Conservation (phyloP, 2,797 vertebrate genomes). For the Halcyon badia region DNA sequence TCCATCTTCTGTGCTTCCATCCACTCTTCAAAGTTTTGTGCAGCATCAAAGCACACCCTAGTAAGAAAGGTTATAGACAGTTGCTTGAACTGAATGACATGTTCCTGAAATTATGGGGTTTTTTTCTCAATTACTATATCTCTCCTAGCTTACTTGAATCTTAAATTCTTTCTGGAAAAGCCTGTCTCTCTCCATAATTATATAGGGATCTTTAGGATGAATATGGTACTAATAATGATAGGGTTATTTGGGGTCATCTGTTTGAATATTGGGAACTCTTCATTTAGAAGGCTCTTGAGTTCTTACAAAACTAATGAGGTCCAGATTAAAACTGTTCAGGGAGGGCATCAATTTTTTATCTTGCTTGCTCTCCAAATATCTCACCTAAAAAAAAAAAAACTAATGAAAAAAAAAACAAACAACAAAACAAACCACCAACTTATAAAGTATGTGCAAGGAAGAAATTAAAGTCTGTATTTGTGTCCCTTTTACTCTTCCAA, state of each 20-base stretch:
- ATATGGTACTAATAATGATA: background rate
- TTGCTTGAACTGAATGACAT: background rate
- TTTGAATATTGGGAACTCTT: background rate
- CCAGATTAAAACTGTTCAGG: background rate
- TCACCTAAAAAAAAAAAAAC: background rate
- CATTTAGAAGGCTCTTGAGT: background rate
- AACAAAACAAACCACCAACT: background rate
- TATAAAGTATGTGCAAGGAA: background rate
- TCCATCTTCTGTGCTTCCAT: background rate
- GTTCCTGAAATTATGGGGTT: background rate
- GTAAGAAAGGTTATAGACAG: background rate
- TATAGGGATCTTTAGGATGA: background rate
- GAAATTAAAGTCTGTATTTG: background rate
- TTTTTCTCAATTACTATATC: background rate
- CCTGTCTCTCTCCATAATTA: background rate
- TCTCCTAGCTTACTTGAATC: background rate
- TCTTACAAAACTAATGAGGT: background rate
- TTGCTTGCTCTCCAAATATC: background rate
- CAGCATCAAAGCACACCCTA: background rate
- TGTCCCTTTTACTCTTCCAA: background rate
- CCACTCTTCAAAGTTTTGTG: background rate
- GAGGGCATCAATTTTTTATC: background rate
- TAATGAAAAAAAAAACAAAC: background rate
- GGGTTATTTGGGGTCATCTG: background rate
- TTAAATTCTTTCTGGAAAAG: background rate